phyloP scores from a whole-genome alignment of 2,797 vertebrate genomes.

The Australoheros facetus region DNA sequence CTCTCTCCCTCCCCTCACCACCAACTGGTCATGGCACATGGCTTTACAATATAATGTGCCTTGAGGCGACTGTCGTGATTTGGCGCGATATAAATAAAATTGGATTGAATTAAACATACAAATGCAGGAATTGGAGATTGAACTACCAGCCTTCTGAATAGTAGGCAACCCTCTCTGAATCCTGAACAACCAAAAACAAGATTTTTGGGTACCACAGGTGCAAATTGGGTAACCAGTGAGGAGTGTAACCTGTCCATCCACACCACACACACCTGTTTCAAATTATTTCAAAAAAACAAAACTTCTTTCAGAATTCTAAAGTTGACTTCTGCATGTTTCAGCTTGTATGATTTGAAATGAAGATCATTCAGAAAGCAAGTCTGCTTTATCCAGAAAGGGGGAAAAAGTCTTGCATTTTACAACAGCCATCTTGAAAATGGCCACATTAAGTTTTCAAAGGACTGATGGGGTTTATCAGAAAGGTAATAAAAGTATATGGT shows the following conservation, averaged over 20 bases:
- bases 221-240: background rate
- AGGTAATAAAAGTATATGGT: background rate
- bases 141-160: background rate
- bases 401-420: background rate
- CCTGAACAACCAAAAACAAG: background rate
- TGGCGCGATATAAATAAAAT: too few species aligned
- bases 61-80: too few species aligned
- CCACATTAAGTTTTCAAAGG: background rate
- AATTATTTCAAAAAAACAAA: background rate
- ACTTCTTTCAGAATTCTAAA: too few species aligned
- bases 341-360: background rate
- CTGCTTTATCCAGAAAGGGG: rapidly evolving
- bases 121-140: background rate
- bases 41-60: too few species aligned
- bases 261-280: background rate
- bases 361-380: background rate
- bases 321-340: background rate
- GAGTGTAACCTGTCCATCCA: background rate
- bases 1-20: too few species aligned
- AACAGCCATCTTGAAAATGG: background rate
- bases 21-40: too few species aligned
- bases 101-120: background rate
- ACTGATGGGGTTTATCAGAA: too few species aligned
- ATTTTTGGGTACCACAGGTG: background rate
- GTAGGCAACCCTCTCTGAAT: background rate